Base-by-base conservation (phyloP, 2,888 invertebrate species). In the Tillus elongatus region DNA sequence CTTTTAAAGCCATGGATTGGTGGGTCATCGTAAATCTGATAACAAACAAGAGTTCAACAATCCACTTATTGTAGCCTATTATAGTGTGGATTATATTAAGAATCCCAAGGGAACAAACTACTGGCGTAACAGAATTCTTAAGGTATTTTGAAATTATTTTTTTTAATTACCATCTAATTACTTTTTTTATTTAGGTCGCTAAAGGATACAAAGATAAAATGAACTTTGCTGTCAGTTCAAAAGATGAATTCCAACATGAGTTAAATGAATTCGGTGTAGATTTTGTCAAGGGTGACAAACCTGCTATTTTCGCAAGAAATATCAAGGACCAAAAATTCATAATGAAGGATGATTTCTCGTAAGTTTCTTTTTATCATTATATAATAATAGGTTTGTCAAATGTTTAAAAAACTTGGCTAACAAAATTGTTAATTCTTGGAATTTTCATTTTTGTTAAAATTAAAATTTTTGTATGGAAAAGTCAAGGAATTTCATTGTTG, bases 91-190 rank as follows among this genome's bases (percentile, higher is more conserved):
- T 67, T 98, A 98, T 59, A 75, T 81, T 15, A 97, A 95, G 72
- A 97, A 98, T 66, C 74, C 84, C 13, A 99, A 99, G 69, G 97
- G 92, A 33, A 95, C 96, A 35, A 96, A 98, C 71, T 98, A 98
- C 73, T 98, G 97, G 96, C 83, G 95, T 56, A 96, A 96, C 70
- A 80, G 96, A 49, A 81, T 96, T 34, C 75, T 96, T 53, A 96
- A 96, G 71, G 79, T 77, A 47, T n/a, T n/a, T n/a, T n/a, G n/a
- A n/a, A 35, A 73, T 92, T 12, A 6, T 12, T 24, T 8, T 13
- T 19, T 19, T 8, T n/a, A 19, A 19, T 19, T 19, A 19, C n/a
- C 6, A 19, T 19, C 6, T n/a, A n/a, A n/a, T n/a, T 28, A 14
- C 32, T n/a, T 6, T 6, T 15, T 24, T 24, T 36, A 41, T 41